Conservation (phyloP, 2,113 vertebrate genomes). For the Archilochus colubris region DNA sequence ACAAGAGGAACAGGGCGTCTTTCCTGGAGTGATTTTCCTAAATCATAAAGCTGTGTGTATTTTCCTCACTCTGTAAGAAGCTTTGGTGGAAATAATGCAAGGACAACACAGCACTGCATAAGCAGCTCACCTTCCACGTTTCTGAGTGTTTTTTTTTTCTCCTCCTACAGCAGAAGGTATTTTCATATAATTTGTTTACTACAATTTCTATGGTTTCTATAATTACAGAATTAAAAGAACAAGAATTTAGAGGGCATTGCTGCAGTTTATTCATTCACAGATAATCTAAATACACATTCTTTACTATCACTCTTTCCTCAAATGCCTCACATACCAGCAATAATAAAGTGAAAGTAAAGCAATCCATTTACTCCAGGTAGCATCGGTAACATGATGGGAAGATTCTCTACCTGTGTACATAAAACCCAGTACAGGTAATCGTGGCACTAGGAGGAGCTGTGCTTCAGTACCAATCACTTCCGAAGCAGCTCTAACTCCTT, state of each 20-base stretch:
- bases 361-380: no score
- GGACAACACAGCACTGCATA: background rate
- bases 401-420: no score
- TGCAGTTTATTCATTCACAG: background rate
- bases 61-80: background rate
- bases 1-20: background rate
- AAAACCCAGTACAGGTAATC: no score
- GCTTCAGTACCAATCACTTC: no score
- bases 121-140: background rate
- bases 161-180: background rate
- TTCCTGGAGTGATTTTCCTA: conserved; percentile 10
- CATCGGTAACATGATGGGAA: no score
- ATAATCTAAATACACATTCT: background rate
- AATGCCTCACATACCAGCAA: background rate
- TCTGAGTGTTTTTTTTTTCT: background rate
- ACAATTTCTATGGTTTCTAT: background rate
- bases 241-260: background rate
- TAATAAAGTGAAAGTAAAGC: no score
- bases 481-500: no score
- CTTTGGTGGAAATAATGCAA: background rate
- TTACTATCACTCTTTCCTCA: background rate
- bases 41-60: background rate
- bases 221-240: background rate
- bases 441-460: no score
- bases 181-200: background rate